Percentiles rank a stretch among this genome's conserved stretches.
Conservation (phyloP, 2,113 vertebrate species). For the Phoenicopterus ruber region DNA sequence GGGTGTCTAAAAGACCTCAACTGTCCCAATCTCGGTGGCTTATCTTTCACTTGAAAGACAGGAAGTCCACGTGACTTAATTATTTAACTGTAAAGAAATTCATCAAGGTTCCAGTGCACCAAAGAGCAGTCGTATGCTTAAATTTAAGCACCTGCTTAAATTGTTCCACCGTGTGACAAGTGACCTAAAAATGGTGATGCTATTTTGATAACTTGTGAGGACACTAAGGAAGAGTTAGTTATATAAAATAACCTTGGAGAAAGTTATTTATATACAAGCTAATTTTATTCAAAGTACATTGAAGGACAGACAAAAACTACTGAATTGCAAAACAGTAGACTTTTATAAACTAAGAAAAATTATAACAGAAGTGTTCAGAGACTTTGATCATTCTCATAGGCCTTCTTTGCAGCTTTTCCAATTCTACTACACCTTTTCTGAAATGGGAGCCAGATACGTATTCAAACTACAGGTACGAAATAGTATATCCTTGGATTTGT, state of each 20-base stretch:
- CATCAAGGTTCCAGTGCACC: background rate
- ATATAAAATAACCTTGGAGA: conserved; percentile 1
- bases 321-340: background rate
- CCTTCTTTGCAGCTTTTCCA: background rate
- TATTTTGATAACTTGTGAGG: conserved; percentile 18
- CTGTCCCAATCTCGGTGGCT: background rate
- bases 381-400: background rate
- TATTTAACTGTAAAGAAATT: background rate
- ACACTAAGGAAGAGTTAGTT: background rate
- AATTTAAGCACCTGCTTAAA: background rate
- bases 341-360: background rate
- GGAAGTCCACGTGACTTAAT: background rate
- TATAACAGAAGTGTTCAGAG: background rate
- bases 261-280: conserved; percentile 35
- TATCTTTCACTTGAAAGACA: background rate
- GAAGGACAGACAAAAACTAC: conserved; percentile 3
- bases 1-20: background rate
- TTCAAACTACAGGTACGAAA: background rate
- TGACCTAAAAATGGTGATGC: conserved; percentile 10
- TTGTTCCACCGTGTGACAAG: background rate
- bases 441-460: background rate
- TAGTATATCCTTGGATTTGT: background rate
- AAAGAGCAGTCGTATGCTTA: background rate
- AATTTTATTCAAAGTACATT: conserved; percentile 38
- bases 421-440: background rate